Percentiles rank a stretch among this genome's conserved stretches.
Evolutionary conservation across 1,140 invertebrate species (phyloP).

Genomic region (Varroa destructor): DNA sequence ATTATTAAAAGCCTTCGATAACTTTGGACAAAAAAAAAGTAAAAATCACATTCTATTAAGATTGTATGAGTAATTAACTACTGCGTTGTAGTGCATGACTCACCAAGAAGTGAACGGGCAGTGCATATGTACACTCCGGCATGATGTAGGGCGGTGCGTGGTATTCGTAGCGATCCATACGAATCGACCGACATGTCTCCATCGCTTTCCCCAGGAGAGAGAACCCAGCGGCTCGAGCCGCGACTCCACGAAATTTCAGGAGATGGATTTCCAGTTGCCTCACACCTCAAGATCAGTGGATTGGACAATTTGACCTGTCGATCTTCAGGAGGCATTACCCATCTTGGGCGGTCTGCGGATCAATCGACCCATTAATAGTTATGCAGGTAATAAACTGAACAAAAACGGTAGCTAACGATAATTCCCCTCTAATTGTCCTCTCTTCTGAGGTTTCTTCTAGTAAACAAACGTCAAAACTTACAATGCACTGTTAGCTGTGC

Average conservation of each 20-base stretch:
- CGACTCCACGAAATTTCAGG: slow-evolving; percentile 18
- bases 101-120: not conserved
- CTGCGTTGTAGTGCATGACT: not conserved
- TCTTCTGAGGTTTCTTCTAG: too few relatives aligned
- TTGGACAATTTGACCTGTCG: not conserved
- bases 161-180: slow-evolving; percentile 3
- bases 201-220: not conserved
- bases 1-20: too few relatives aligned
- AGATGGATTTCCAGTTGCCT: slow-evolving; percentile 2
- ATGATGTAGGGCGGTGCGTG: not conserved
- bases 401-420: too few relatives aligned
- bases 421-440: too few relatives aligned
- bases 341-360: not conserved
- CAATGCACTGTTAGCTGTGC: slow-evolving; percentile 65
- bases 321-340: not conserved
- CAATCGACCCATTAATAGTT: too few relatives aligned
- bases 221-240: not conserved
- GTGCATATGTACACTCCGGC: slow-evolving; percentile 18
- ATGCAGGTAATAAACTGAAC: too few relatives aligned
- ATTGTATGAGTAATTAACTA: too few relatives aligned
- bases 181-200: slow-evolving; percentile 1
- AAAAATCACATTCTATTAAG: not conserved
- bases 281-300: not conserved
- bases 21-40: not conserved
- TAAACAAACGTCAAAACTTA: slow-evolving; percentile 41